Conservation (phyloP, 2,888 invertebrate species). For the Drosophila melanocephala region DNA sequence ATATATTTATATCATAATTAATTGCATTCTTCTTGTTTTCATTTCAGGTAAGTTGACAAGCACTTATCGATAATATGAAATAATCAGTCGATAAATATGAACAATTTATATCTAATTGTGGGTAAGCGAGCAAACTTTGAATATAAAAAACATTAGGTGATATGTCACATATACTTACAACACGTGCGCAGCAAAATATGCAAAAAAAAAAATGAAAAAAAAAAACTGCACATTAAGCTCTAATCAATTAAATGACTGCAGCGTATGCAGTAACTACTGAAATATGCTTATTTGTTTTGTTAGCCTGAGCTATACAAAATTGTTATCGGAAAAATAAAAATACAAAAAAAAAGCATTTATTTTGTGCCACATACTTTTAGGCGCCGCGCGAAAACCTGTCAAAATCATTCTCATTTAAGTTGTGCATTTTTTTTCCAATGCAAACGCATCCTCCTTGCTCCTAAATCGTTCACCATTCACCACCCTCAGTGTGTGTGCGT, state of each 20-base stretch:
- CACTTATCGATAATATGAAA: background rate
- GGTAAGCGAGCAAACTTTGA: slow-evolving; percentile 51
- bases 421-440: background rate
- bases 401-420: background rate
- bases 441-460: background rate
- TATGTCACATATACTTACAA: background rate
- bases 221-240: background rate
- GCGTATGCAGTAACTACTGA: background rate
- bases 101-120: background rate
- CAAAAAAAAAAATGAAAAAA: background rate
- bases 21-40: slow-evolving; percentile 9
- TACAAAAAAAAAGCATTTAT: background rate
- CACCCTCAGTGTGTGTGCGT: slow-evolving; percentile 1
- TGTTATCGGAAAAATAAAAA: background rate
- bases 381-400: slow-evolving; percentile 25
- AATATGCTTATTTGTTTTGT: background rate
- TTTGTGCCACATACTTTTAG: slow-evolving; percentile 57
- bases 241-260: background rate
- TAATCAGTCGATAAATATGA: slow-evolving; percentile 3
- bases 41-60: slow-evolving; percentile 69
- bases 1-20: slow-evolving; percentile 3
- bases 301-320: background rate
- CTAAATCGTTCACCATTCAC: background rate
- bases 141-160: background rate
- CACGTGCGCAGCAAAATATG: background rate